phyloP scores from a whole-genome alignment of 92 coral and sea anemone genomes.

The Hydrozoanthus gracilis region DNA sequence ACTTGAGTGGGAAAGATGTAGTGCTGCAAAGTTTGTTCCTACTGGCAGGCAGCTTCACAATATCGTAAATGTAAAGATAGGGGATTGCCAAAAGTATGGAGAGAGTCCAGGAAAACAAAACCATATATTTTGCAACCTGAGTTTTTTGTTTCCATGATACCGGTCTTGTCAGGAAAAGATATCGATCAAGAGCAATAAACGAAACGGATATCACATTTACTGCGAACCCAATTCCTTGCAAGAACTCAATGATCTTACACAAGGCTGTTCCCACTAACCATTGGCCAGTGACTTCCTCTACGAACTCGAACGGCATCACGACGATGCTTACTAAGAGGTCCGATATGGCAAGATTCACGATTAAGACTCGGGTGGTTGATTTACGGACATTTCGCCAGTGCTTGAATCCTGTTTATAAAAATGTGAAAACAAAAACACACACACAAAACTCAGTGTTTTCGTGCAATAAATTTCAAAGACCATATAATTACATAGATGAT shows the following conservation, averaged over 20 bases:
- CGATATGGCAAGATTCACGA: neutral
- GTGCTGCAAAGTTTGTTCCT: constrained; percentile 50
- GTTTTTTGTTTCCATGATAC: constrained; percentile 51
- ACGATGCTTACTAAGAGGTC: neutral
- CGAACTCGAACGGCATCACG: constrained; percentile 6
- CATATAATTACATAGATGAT: too few relatives aligned
- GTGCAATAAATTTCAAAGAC: too few relatives aligned
- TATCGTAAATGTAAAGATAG: constrained; percentile 55
- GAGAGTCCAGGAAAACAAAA: constrained; percentile 63
- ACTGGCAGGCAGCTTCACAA: constrained; percentile 2
- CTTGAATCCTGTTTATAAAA: neutral
- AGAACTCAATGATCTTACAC: constrained; percentile 70
- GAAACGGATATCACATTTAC: constrained; percentile 71
- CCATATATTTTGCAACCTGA: constrained; percentile 63
- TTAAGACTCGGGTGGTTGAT: constrained; percentile 6
- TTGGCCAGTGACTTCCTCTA: neutral
- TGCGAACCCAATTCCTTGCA: constrained; percentile 64
- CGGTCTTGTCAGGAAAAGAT: constrained; percentile 70
- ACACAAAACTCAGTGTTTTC: too few relatives aligned
- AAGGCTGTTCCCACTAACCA: constrained; percentile 66
- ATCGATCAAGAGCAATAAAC: constrained; percentile 79
- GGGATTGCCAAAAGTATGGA: constrained; percentile 57
- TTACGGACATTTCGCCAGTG: neutral
- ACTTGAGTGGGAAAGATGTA: constrained; percentile 52
- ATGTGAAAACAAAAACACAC: too few relatives aligned